Evolutionary conservation across 92 coral and sea anemone species (phyloP), one percentile per base, ranked within the genome.

Genomic region (Epizoanthus ramosus): DNA sequence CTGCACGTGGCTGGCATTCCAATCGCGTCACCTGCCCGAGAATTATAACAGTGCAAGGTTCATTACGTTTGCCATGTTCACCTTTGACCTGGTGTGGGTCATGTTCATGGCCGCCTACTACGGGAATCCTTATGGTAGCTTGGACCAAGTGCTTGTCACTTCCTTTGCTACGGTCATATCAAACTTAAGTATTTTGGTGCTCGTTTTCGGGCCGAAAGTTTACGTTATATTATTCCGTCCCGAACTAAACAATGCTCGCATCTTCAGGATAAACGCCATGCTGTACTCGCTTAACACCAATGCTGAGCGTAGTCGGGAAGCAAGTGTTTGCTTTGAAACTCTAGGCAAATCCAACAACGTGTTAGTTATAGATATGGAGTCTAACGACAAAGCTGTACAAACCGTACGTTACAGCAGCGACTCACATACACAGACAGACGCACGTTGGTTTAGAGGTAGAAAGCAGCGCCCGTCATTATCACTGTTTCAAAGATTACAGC

Each of bases 1-100:
- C 35, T 90, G 97, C 79, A 95, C 98, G 23, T 73, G 63, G 41
- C 79, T 95, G 60, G 98, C 97, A 4, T 91, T 85, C 63, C 84
- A 80, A 74, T 93, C 97, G 6, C 87, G 95, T 28, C 88, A 89
- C 71, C 71, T 93, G 41, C 98, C 98, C 1, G 91, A 95, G 83
- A 95, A 93, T 69, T 95, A 90, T 81, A 95, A 95, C 92, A 94
- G 92, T 57, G 97, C 94, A n/a, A 89, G 84, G 89, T 88, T 90
- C 80, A 91, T 95, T 22, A 89, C 92, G 18, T 89, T 87, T 13
- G 93, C 94, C n/a, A 90, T 92, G 97, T 92, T 92, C 47, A 92
- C 97, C 14, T 92, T 92, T 81, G 85, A 90, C 64, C 66, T 92
- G 15, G 85, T 92, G 23, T 90, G 97, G 97, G 79, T 85, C 64